Conservation (phyloP, 2,888 invertebrate species). For the Physocephala rufipes region DNA sequence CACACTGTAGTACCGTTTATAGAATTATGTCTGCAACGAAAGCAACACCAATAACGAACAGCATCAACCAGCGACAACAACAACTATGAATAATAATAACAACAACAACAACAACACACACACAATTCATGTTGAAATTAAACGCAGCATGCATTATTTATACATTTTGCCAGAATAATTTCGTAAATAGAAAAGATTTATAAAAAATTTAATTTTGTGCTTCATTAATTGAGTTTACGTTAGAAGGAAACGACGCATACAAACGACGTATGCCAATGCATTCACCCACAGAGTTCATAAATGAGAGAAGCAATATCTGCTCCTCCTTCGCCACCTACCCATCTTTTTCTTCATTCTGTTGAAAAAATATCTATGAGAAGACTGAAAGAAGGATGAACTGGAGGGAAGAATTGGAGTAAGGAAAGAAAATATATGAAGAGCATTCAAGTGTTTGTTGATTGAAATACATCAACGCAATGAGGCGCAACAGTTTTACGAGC, state of each 20-base stretch:
- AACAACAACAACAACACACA: conserved; percentile 4
- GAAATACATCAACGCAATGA: conserved; percentile 38
- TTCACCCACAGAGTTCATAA: conserved; percentile 13
- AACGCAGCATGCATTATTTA: conserved; percentile 24
- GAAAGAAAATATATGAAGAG: conserved; percentile 5
- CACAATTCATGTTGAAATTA: neutral
- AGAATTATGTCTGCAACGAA: too few species aligned
- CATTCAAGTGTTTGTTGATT: conserved; percentile 29
- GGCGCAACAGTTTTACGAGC: conserved; percentile 27
- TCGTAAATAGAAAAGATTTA: conserved; percentile 22
- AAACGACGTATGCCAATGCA: neutral
- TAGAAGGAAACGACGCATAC: neutral
- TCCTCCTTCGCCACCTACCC: too few species aligned
- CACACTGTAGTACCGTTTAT: too few species aligned
- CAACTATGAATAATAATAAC: neutral
- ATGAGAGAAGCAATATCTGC: neutral
- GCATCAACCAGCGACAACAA: too few species aligned
- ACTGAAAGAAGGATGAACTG: too few species aligned
- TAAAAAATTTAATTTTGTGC: conserved; percentile 30
- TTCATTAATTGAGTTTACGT: conserved; percentile 25
- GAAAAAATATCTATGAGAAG: too few species aligned
- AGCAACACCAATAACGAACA: too few species aligned
- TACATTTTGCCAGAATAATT: conserved; percentile 4
- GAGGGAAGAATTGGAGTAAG: neutral
- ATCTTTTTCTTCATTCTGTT: too few species aligned